phyloP scores from a whole-genome alignment of 1,140 invertebrate genomes.

The Neotoxoptera formosana region DNA sequence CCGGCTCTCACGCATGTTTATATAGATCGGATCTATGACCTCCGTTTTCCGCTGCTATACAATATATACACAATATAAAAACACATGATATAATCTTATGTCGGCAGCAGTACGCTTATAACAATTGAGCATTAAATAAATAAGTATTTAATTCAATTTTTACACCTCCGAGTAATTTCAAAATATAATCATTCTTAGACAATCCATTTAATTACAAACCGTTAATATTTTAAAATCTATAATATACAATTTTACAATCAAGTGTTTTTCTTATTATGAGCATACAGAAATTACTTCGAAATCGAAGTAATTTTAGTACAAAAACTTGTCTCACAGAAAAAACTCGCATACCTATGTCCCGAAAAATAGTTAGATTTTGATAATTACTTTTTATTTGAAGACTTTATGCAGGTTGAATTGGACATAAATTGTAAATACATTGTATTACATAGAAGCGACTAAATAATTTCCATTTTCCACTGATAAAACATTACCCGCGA shows the following conservation, averaged over 20 bases:
- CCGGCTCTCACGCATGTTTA: neutral
- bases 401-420: neutral
- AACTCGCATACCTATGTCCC: neutral
- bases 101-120: neutral
- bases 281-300: too few species aligned
- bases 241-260: neutral
- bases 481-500: neutral
- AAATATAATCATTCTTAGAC: neutral
- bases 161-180: neutral
- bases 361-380: neutral
- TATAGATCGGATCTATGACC: neutral
- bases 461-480: neutral
- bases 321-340: neutral
- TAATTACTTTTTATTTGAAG: neutral
- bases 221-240: neutral
- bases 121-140: neutral
- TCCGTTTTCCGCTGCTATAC: neutral
- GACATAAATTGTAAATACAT: neutral
- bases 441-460: neutral
- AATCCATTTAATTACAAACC: neutral
- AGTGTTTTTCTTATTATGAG: neutral
- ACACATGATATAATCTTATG: neutral
- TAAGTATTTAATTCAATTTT: neutral
- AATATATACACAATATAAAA: neutral
- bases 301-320: too few species aligned